phyloP scores from a whole-genome alignment of 2,113 vertebrate species.

The Tragelaphus scriptus region DNA sequence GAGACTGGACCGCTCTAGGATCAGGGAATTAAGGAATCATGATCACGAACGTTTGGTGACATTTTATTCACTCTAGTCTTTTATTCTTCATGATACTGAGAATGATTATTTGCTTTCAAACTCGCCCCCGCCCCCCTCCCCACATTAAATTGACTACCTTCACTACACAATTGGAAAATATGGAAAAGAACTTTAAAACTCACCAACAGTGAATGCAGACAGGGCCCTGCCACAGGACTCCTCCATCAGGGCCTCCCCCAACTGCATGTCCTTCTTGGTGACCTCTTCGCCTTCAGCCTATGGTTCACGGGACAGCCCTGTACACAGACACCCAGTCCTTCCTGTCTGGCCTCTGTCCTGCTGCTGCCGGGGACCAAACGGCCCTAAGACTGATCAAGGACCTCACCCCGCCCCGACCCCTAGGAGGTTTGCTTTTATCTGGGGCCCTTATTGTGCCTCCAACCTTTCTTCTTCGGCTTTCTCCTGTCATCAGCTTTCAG shows the following conservation, averaged over 20 bases:
- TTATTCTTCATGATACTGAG: not conserved
- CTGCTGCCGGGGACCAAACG: not conserved
- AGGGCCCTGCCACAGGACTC: not conserved
- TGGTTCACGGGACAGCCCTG: not conserved
- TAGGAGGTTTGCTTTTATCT: not conserved
- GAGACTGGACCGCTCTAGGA: not conserved
- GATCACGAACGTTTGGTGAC: not conserved
- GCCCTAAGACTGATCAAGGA: no score
- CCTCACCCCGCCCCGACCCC: no score
- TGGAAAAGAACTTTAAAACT: not conserved
- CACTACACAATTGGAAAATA: not conserved
- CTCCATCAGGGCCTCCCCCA: not conserved
- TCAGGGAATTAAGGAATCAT: not conserved
- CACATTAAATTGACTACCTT: not conserved
- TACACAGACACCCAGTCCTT: rapidly evolving
- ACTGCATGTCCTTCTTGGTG: not conserved
- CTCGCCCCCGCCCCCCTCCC: rapidly evolving
- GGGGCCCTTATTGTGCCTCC: not conserved
- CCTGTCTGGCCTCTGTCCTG: rapidly evolving
- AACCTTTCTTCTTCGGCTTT: not conserved
- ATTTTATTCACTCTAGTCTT: not conserved
- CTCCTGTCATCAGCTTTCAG: not conserved
- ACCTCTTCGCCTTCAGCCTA: not conserved
- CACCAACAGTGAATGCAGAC: not conserved
- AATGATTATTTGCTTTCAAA: not conserved